Base-by-base conservation (phyloP, 2,888 invertebrate species). In the Chorisops tibialis region DNA sequence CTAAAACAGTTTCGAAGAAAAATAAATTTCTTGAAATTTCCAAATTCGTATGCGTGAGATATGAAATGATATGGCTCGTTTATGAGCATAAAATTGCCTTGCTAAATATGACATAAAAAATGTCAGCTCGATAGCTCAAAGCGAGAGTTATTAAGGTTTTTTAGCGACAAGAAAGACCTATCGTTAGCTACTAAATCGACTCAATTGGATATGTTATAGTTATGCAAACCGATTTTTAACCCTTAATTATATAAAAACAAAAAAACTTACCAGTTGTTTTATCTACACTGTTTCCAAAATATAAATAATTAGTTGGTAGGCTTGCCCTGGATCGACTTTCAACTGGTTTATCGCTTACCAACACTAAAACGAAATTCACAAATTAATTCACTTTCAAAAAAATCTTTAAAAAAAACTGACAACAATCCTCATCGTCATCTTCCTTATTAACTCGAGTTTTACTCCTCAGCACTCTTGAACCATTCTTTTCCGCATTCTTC, bases 241-340 rank as follows among this genome's bases (percentile, higher is more conserved):
- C n/a, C n/a, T n/a, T 30, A 30, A 2, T 30, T 30, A 7, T 30
- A 7, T 30, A 30, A 22, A 22, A 9, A 35, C n/a, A 14, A 52
- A 38, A 14, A 19, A 5, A 39, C 21, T 48, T 63, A 60, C 62
- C 58, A 39, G 39, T 49, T 9, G 24, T 4, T 18, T 38, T 37
- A 38, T 58, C 47, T 14, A 43, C 3, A 37, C 54, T 47, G 41
- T 62, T 63, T 11, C 61, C 62, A 50, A 68, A 65, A 18, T 60
- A 65, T 39, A 71, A 66, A 63, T 71, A 71, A 24, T 67, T 68
- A 9, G 69, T 68, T 2, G 71, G 71, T 45, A 72, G 65, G 18
- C 65, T 68, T 6, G 70, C 70, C 56, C 65, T 67, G 4, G 72
- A 70, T 14, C 71, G 65, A 52, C 66, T 68, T 16, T 70, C 68